phyloP scores from a whole-genome alignment of 2,113 vertebrate genomes.

The Mandrillus leucophaeus region DNA sequence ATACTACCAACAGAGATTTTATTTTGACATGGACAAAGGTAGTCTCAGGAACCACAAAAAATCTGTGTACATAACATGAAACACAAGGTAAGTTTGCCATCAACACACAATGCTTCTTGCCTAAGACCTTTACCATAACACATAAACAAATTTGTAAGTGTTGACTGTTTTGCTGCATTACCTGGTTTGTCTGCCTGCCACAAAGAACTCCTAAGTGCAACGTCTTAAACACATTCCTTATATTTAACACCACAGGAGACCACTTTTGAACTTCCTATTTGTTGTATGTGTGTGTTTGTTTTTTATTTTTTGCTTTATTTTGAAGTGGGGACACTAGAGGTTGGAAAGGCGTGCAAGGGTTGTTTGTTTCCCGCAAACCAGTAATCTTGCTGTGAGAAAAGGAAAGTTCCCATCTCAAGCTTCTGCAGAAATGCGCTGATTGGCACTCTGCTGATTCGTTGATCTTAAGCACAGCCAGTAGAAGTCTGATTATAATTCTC shows the following conservation, averaged over 20 bases:
- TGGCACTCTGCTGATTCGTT: slow-evolving; percentile 65
- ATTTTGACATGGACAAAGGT: background rate
- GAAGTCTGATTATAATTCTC: slow-evolving; percentile 76
- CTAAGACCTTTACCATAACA: background rate
- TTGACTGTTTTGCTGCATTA: background rate
- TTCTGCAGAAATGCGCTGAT: slow-evolving; percentile 60
- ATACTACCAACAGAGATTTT: slow-evolving; percentile 40
- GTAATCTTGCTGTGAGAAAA: slow-evolving; percentile 67
- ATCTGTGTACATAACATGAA: background rate
- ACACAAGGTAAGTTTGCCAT: background rate
- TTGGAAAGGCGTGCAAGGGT: background rate
- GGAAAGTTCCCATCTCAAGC: slow-evolving; percentile 29
- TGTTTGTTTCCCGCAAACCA: slow-evolving; percentile 65
- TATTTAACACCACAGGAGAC: slow-evolving; percentile 52
- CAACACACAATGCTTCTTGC: background rate
- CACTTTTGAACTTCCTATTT: slow-evolving; percentile 49
- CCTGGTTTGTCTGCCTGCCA: background rate
- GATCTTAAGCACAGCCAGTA: slow-evolving; percentile 69
- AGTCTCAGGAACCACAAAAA: background rate
- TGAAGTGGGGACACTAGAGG: slow-evolving; percentile 19
- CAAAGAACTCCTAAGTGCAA: slow-evolving; percentile 27
- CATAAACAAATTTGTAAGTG: slow-evolving; percentile 10
- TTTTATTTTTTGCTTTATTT: background rate
- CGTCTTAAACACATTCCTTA: slow-evolving; percentile 49
- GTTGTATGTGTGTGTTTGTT: background rate